Evolutionary conservation across 2,888 invertebrate species (phyloP), one percentile per base, ranked within the genome.

Genomic region (Anarsia innoxiella): DNA sequence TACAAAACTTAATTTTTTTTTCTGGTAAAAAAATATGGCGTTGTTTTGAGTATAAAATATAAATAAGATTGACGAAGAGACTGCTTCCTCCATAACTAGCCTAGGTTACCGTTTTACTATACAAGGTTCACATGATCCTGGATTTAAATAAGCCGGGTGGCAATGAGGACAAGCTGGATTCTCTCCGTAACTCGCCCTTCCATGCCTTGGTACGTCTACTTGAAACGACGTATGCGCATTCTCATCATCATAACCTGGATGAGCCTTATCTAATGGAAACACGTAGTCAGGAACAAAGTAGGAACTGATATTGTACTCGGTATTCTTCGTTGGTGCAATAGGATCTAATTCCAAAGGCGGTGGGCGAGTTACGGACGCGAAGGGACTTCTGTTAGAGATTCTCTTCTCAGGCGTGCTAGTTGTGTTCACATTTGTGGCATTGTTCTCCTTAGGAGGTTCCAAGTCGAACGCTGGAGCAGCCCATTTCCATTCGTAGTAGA

Each of bases 401-500:
- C 64, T 63, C 1, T 64, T 59, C 34, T 62, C 37, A 27, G 31
- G 61, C 6, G 56, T 56, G 0, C 49, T 31, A 35, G 50, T 48
- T 2, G 72, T 45, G 36, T 50, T 42, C 23, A 46, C 14, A 41
- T 68, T 61, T 10, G 69, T 74, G 2, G 63, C 72, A 44, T 87
- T 86, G 2, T 66, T 66, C 16, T 51, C 41, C 44, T 86, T 88
- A 0, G 89, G 89, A 4, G 87, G 87, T 42, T 87, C 79, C 1
- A 89, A 59, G 9, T 85, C 88, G 37, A 87, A 84, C 0, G 88
- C 87, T 1, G 89, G 89, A 1, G 87, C 86, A 3, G 88, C 89
- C 88, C 88, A 89, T 61, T 89, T 88, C 89, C 89, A 89, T 59
- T 89, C 88, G 48, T 87, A 89, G 51, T 89, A 89, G 34, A 89